These are phyloP conservation scores for Nyctalus aviator DNA, from an alignment of 2,797 vertebrate genomes.

Conservation along the genomic window DNA sequence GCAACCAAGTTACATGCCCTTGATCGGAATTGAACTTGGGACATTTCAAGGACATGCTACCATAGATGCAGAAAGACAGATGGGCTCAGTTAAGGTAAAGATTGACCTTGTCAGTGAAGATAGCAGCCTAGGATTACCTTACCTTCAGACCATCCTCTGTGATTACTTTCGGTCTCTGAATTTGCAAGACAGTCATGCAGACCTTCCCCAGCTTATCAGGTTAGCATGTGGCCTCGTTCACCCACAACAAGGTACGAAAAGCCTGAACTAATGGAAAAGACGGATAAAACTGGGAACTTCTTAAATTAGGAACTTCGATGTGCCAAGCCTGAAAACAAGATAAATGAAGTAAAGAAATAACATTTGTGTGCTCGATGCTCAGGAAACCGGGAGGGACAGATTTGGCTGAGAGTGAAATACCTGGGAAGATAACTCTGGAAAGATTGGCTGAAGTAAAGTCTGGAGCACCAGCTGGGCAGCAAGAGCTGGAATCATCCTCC, in stretches of 20 bases:
- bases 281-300: not conserved
- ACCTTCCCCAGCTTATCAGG: too few species aligned
- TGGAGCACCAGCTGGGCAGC: not conserved
- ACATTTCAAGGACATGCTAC: too few species aligned
- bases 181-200: too few species aligned
- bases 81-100: too few species aligned
- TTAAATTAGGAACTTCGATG: constrained; percentile 10
- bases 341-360: constrained; percentile 50
- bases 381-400: constrained; percentile 53
- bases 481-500: not conserved
- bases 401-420: constrained; percentile 1
- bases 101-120: too few species aligned
- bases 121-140: too few species aligned
- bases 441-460: not conserved
- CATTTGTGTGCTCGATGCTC: constrained; percentile 44
- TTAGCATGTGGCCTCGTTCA: too few species aligned
- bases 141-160: too few species aligned
- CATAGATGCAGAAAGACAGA: too few species aligned
- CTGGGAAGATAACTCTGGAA: constrained; percentile 35
- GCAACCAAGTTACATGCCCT: too few species aligned
- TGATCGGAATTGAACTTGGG: too few species aligned
- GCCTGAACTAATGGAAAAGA: not conserved
- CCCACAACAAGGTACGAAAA: not conserved
- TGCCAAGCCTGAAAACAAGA: constrained; percentile 23
- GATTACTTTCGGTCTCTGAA: too few species aligned